Evolutionary conservation across 2,888 invertebrate species (phyloP), one percentile per base, ranked within the genome.

Genomic region (Cordylochernes scorpioides): DNA sequence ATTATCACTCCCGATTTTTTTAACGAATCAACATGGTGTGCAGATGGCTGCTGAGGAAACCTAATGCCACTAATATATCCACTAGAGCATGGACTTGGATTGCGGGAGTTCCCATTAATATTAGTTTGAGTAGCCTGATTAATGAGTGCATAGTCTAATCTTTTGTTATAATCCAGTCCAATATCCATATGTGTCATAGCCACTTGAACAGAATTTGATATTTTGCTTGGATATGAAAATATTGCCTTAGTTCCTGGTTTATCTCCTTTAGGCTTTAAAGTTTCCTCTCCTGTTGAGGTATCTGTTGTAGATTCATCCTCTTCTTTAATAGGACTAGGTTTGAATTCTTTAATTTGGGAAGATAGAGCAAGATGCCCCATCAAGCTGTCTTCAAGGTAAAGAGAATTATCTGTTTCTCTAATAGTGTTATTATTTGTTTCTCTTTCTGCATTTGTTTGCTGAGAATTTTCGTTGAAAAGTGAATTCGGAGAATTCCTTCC

Each of bases 321-420:
- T 30, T 41, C 41, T 27, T 38, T 36, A 10, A 41, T 41, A 9
- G 39, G 38, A 17, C 35, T 40, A 4, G 41, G 28, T 17, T 39
- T 36, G 12, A 32, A 33, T 26, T 28, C 32, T 14, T 36, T 36
- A n/a, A 31, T 28, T 15, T 29, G 35, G 12, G 34, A 30, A 25
- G 32, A 30, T 15, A 31, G 34, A 16, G 31, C 30, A 14, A 31
- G 34, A 16, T 28, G 33, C 25, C 38, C 39, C 28, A 40, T 33
- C 29, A 41, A 32, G 34, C 39, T 40, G 32, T 41, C 41, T 30
- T 41, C 41, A 35, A 41, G 38, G 31, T 34, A 39, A 34, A 38
- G 39, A 32, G 39, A 39, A 25, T 34, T 38, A 18, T 39, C 39
- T 21, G 32, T 36, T 9, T 39, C 39, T 13, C 34, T 34, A 26